Conservation (phyloP, 1,140 invertebrate genomes). For the Frieseomelitta varia region DNA sequence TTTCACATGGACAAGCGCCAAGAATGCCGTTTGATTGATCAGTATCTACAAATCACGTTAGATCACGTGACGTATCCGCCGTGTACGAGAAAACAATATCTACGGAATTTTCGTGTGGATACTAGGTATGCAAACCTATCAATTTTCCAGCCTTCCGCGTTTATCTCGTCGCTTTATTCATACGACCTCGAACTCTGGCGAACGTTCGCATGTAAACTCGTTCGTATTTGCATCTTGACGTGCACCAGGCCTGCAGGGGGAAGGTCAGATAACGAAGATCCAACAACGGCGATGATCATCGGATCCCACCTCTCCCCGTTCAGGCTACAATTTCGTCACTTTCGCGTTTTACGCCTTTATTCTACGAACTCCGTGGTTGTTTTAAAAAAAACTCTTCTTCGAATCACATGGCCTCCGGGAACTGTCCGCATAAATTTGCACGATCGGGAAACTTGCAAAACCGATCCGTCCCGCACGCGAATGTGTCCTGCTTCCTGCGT, state of each 20-base stretch:
- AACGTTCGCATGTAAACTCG: constrained; percentile 52
- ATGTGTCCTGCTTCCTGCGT: not conserved
- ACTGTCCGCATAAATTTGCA: constrained; percentile 5
- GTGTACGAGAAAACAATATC: not conserved
- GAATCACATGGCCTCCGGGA: not conserved
- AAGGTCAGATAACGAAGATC: constrained; percentile 35
- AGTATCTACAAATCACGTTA: not conserved
- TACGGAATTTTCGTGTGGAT: constrained; percentile 12
- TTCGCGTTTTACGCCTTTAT: not conserved
- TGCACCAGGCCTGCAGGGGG: constrained; percentile 25
- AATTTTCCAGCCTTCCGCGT: constrained; percentile 42
- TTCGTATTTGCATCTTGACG: constrained; percentile 43
- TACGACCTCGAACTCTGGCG: constrained; percentile 50
- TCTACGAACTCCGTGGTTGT: not conserved
- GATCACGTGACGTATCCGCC: not conserved
- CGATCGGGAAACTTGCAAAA: constrained; percentile 9
- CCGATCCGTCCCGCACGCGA: not conserved
- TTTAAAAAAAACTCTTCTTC: not conserved
- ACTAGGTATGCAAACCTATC: not conserved
- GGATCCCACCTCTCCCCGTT: not conserved
- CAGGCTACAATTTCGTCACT: constrained; percentile 19
- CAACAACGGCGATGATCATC: constrained; percentile 2
- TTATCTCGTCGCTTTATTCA: constrained; percentile 40
- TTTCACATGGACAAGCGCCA: not conserved
- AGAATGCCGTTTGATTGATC: not conserved